Evolutionary conservation across 2,113 vertebrate species (phyloP).

Genomic region (Pygoscelis antarcticus): DNA sequence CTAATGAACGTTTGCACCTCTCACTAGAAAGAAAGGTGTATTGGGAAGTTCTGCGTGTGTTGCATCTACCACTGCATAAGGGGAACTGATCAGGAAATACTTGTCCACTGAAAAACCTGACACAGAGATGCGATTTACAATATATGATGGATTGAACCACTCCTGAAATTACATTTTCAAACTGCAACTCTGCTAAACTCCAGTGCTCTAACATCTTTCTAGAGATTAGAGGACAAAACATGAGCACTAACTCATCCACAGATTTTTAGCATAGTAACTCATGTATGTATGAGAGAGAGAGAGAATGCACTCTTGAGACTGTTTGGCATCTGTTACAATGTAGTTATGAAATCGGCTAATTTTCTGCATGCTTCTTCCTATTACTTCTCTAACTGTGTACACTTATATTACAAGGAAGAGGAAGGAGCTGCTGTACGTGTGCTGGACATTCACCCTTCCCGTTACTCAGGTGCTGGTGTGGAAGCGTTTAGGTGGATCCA

Average conservation of each 20-base stretch:
- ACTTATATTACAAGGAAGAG: background rate
- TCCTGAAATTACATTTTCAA: background rate
- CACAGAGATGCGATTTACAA: background rate
- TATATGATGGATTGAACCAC: background rate
- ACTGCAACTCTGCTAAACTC: background rate
- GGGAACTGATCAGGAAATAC: background rate
- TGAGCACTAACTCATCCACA: fast-evolving
- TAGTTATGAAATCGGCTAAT: background rate
- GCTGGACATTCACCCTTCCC: fast-evolving
- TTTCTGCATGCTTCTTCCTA: background rate
- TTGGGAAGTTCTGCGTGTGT: background rate
- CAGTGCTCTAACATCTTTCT: background rate
- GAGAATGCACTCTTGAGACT: background rate
- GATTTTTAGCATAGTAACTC: background rate
- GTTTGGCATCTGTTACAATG: background rate
- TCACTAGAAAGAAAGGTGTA: background rate
- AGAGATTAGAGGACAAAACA: background rate
- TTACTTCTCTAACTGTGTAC: background rate
- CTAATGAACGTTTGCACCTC: background rate
- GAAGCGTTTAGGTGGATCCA: background rate
- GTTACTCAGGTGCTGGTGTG: background rate
- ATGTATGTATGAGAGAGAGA: background rate
- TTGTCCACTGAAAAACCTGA: background rate
- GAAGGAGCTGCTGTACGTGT: background rate
- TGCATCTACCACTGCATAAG: background rate